Conservation (phyloP, 35 echinoderm and acorn worm species). For the Lytechinus pictus region DNA sequence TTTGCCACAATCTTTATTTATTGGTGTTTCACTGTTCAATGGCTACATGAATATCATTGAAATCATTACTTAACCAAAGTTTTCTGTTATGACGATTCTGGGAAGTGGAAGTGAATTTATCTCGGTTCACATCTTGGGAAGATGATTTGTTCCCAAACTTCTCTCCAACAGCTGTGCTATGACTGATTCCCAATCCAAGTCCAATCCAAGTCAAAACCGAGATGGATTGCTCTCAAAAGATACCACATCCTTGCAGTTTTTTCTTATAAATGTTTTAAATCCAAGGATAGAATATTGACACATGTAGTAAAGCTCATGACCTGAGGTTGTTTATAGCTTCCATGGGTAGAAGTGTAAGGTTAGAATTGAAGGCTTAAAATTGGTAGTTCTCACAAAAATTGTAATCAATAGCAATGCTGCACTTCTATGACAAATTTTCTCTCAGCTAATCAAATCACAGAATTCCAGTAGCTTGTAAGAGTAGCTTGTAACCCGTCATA, state of each 20-base stretch:
- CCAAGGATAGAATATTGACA: neutral
- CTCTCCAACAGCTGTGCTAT: neutral
- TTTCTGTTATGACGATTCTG: neutral
- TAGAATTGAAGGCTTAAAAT: neutral
- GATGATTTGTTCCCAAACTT: neutral
- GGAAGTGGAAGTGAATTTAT: neutral
- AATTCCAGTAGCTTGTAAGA: no score
- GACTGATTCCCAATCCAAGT: neutral
- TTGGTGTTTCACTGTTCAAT: no score
- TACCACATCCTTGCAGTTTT: neutral
- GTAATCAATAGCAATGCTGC: no score
- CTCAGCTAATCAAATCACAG: no score
- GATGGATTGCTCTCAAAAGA: neutral
- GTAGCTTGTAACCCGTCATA: no score
- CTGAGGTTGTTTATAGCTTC: neutral
- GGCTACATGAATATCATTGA: no score
- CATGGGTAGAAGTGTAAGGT: neutral
- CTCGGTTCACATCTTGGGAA: neutral
- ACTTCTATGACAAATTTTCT: no score
- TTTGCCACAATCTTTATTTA: no score
- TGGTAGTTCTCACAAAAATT: neutral
- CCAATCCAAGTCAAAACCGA: neutral
- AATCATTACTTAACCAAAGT: no score
- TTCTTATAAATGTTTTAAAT: neutral
- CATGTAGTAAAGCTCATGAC: neutral